Evolutionary conservation across 2,888 invertebrate species (phyloP).

Genomic region (Quadriops clusia): DNA sequence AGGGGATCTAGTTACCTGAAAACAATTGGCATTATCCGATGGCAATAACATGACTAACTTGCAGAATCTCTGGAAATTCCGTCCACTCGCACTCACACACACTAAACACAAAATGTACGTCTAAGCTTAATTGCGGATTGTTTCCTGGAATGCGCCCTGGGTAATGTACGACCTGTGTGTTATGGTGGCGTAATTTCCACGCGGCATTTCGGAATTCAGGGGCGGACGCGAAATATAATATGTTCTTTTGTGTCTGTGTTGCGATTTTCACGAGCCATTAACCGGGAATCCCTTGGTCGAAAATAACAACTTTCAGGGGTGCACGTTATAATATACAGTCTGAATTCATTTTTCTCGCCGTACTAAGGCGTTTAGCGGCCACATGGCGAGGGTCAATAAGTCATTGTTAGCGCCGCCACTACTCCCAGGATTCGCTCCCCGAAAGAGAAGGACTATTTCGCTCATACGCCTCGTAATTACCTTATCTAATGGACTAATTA

Average conservation of each 20-base stretch:
- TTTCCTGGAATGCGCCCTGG: constrained; percentile 17
- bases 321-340: too few relatives aligned
- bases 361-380: too few relatives aligned
- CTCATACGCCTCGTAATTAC: too few relatives aligned
- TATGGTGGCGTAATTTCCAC: constrained; percentile 19
- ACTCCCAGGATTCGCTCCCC: too few relatives aligned
- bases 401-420: too few relatives aligned
- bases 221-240: constrained; percentile 21
- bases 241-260: constrained; percentile 24
- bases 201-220: constrained; percentile 22
- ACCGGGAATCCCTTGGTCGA: constrained; percentile 19
- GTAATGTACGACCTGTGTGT: constrained; percentile 17
- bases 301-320: constrained; percentile 19
- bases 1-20: constrained; percentile 8
- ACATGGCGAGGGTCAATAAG: too few relatives aligned
- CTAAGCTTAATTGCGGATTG: constrained; percentile 20
- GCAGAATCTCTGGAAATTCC: constrained; percentile 9
- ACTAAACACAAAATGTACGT: constrained; percentile 16
- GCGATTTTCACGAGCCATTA: constrained; percentile 27
- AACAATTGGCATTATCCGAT: constrained; percentile 8
- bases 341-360: too few relatives aligned
- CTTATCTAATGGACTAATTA: too few relatives aligned
- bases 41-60: constrained; percentile 6
- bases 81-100: constrained; percentile 9
- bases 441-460: too few relatives aligned